Evolutionary conservation across 2,113 vertebrate genomes (phyloP).

Genomic region (Pterocles gutturalis): DNA sequence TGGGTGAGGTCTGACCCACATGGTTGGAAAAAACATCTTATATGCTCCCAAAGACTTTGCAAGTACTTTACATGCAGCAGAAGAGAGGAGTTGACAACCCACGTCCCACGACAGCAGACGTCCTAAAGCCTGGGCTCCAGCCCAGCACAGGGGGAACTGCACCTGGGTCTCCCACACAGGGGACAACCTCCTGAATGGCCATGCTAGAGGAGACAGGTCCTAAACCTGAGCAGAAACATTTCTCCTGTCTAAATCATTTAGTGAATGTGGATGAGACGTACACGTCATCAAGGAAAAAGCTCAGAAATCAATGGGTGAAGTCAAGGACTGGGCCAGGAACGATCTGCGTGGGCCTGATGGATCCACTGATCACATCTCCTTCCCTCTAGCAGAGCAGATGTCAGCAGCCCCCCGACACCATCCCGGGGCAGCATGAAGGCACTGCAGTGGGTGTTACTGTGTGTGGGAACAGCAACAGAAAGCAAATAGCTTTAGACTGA

Average conservation of each 20-base stretch:
- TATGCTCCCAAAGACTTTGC: background rate
- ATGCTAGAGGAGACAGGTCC: background rate
- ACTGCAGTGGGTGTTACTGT: background rate
- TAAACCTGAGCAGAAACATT: background rate
- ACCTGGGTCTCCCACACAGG: background rate
- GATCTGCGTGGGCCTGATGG: background rate
- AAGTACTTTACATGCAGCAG: background rate
- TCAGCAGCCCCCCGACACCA: background rate
- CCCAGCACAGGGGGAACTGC: background rate
- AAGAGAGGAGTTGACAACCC: background rate
- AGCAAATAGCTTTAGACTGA: background rate
- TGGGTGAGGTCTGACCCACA: background rate
- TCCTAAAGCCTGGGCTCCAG: background rate
- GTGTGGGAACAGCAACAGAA: background rate
- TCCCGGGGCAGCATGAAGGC: background rate
- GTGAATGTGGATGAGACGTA: background rate
- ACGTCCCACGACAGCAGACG: rapidly evolving
- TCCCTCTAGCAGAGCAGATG: background rate
- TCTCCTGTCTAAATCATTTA: background rate
- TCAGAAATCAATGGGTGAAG: background rate
- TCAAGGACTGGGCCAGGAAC: background rate
- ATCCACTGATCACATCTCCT: background rate
- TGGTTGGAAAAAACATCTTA: background rate
- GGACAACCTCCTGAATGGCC: background rate
- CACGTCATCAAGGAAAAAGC: background rate